Percentiles rank a stretch among this genome's conserved stretches.
phyloP scores from a whole-genome alignment of 2,888 invertebrate species.

The Trissonchulus latispiculum region DNA sequence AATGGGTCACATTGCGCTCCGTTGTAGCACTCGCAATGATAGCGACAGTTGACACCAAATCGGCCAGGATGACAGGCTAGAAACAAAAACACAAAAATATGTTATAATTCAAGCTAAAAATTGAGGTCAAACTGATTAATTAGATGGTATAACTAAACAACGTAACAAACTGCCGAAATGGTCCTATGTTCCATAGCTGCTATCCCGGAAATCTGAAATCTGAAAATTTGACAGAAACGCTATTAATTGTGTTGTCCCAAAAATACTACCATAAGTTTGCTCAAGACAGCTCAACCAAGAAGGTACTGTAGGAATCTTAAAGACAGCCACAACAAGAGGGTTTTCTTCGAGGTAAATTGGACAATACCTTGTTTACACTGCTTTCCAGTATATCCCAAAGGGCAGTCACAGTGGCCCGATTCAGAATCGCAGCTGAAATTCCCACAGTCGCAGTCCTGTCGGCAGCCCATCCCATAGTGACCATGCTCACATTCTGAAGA shows the following conservation, averaged over 20 bases:
- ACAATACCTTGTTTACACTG: conserved; percentile 27
- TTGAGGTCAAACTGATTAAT: no score
- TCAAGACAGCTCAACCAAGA: no score
- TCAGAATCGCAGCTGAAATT: conserved; percentile 40
- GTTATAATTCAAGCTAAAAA: no score
- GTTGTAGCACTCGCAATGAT: conserved; percentile 26
- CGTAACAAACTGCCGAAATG: no score
- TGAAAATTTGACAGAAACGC: neutral
- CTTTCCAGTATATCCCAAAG: conserved; percentile 26
- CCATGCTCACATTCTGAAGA: conserved; percentile 36
- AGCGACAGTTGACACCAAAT: conserved; percentile 20
- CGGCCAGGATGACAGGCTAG: conserved; percentile 26
- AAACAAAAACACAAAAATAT: no score
- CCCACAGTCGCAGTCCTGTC: conserved; percentile 36
- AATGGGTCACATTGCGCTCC: conserved; percentile 39
- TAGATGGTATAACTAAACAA: no score
- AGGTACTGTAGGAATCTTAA: no score
- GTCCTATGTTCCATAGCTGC: no score
- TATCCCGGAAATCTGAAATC: no score
- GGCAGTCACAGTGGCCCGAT: conserved; percentile 40
- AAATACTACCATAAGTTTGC: no score
- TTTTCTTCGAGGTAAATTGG: neutral
- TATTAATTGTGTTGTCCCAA: neutral
- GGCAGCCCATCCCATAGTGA: conserved; percentile 36
- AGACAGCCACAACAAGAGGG: neutral